These are phyloP conservation scores for Eupsilia transversa DNA, from an alignment of 2,888 invertebrate species.

Conservation along the genomic window DNA sequence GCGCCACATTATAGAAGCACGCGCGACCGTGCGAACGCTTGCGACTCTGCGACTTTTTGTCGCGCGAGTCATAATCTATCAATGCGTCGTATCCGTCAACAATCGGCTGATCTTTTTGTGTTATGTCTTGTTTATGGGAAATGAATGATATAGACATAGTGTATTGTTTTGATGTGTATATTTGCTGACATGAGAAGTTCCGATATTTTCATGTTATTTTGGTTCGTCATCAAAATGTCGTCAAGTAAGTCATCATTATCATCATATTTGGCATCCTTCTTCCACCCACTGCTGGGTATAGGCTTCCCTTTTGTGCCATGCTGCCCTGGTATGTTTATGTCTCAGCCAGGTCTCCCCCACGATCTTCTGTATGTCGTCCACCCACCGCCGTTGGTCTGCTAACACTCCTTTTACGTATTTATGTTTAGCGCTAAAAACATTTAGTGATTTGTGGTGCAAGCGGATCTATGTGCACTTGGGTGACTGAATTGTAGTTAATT, in stretches of 20 bases:
- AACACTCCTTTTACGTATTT: background rate
- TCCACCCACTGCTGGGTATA: too few species aligned
- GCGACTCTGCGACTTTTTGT: constrained; percentile 51
- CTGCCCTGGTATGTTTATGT: background rate
- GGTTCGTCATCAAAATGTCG: background rate
- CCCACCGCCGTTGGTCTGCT: background rate
- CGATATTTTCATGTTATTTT: background rate
- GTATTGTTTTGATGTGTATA: background rate
- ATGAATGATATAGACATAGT: background rate
- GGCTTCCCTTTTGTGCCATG: background rate
- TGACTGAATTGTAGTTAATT: background rate
- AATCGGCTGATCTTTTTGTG: constrained; percentile 15
- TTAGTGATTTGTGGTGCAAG: background rate
- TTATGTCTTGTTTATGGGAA: constrained; percentile 1
- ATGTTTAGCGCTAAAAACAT: background rate
- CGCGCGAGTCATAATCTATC: constrained; percentile 40
- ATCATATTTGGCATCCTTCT: too few species aligned
- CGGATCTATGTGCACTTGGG: too few species aligned
- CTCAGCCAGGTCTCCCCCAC: background rate
- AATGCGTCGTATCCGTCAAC: constrained; percentile 35
- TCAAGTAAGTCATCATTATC: too few species aligned
- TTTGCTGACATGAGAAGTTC: background rate
- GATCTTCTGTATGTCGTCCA: background rate
- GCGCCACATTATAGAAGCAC: constrained; percentile 54
- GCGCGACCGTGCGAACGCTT: constrained; percentile 56